Percentiles rank a stretch among this genome's conserved stretches.
Evolutionary conservation across 2,888 invertebrate genomes (phyloP).

Genomic region (Electrophaes corylata): DNA sequence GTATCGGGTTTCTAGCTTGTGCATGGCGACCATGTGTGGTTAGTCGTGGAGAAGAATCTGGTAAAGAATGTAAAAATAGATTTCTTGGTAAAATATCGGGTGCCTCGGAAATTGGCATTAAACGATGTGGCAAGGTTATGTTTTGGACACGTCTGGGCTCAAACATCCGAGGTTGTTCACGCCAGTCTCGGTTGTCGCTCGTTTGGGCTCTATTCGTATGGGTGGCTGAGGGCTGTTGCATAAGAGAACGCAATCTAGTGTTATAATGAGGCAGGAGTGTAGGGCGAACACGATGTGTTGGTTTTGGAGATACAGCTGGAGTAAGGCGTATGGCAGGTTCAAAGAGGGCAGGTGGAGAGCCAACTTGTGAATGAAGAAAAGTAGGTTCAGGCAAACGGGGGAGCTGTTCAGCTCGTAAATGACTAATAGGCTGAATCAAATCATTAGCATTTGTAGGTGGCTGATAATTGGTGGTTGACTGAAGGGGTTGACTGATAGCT

Average conservation of each 20-base stretch:
- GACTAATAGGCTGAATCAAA: not conserved
- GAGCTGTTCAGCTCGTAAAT: not conserved
- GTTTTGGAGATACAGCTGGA: not conserved
- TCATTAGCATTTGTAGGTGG: not conserved
- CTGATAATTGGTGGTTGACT: not conserved
- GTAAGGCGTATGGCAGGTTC: not conserved
- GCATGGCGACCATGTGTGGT: too few species aligned
- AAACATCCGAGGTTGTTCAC: too few species aligned
- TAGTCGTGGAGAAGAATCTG: too few species aligned
- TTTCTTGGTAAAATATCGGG: too few species aligned
- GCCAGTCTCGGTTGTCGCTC: too few species aligned
- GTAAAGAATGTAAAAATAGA: too few species aligned
- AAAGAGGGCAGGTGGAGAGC: not conserved
- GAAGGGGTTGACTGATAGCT: not conserved
- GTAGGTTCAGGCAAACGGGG: not conserved
- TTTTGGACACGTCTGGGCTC: too few species aligned
- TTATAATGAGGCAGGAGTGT: not conserved
- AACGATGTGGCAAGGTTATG: too few species aligned
- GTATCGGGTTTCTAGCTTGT: too few species aligned
- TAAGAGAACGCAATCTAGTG: not conserved
- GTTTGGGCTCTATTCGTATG: too few species aligned
- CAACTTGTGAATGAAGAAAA: not conserved
- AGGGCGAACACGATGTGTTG: not conserved
- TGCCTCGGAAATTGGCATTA: too few species aligned
- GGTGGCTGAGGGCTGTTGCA: too few species aligned